These are phyloP conservation scores for Lepidothrix coronata DNA, from an alignment of 2,113 vertebrate species.

Conservation along the genomic window DNA sequence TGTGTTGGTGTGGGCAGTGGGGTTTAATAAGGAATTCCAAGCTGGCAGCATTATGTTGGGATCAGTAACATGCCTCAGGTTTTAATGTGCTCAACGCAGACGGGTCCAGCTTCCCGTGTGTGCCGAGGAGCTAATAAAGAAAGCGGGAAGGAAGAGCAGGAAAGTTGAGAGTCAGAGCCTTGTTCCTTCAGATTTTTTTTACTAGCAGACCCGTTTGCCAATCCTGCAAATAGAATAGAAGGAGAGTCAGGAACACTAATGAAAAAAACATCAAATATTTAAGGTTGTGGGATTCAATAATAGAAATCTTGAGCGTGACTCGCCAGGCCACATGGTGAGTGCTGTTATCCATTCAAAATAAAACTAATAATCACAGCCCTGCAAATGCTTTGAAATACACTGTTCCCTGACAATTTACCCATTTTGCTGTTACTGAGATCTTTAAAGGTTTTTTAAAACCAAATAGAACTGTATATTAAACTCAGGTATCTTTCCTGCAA, in stretches of 20 bases:
- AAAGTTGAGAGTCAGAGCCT: neutral
- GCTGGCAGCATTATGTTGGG: conserved; percentile 56
- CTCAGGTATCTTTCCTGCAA: neutral
- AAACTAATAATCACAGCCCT: neutral
- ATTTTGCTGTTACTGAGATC: neutral
- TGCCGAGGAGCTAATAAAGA: conserved; percentile 11
- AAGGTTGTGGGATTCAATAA: conserved; percentile 16
- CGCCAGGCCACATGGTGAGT: neutral
- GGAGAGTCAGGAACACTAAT: conserved; percentile 2
- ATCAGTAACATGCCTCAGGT: conserved; percentile 51
- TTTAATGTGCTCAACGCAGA: conserved; percentile 30
- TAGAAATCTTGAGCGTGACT: conserved; percentile 10
- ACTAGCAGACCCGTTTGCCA: neutral
- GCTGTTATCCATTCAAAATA: neutral
- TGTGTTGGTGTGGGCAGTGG: conserved; percentile 44
- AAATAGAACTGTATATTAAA: neutral
- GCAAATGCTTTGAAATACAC: neutral
- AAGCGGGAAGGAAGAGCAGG: neutral
- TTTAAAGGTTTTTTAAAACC: neutral
- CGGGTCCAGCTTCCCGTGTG: neutral
- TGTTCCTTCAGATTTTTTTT: neutral
- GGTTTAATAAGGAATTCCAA: conserved; percentile 43
- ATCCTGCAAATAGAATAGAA: neutral
- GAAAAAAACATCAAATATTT: conserved; percentile 41
- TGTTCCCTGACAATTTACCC: neutral